Base-by-base conservation (phyloP, 2,888 invertebrate species). In the Phortica magna region DNA sequence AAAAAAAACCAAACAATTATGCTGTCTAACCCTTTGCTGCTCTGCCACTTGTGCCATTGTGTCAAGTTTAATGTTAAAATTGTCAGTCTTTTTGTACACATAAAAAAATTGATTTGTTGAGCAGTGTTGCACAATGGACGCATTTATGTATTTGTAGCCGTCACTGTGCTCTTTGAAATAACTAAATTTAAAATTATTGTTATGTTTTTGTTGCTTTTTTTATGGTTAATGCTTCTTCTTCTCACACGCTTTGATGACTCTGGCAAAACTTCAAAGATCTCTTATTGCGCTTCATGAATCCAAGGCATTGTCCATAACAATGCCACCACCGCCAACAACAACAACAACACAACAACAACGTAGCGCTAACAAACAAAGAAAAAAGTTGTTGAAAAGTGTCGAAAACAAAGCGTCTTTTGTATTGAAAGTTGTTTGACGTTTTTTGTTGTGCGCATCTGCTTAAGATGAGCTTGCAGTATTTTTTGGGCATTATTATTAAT, bases 31-130 rank as follows among this genome's bases (percentile, higher is more conserved):
- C 31, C 31, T 31, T 31, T 31, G 1, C 31, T 31, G n/a, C n/a
- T n/a, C n/a, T n/a, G n/a, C n/a, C n/a, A n/a, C n/a, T 1, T 31
- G 31, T 4, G 31, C 31, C 31, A 31, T 31, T 31, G 31, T 31
- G 31, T 31, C 31, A 31, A 31, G 31, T 31, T 31, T 31, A 31
- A 31, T 31, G 31, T 31, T 31, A 31, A 31, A 31, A 31, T 31
- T 31, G 31, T 31, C 31, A 31, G 31, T 4, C 31, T 31, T 31
- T 4, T 31, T 31, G 31, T 4, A 31, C 2, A 31, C 31, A 31
- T 31, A 31, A 31, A 31, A 83, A 80, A 83, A 82, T 83, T 79
- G 83, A 83, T 83, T 82, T 82, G 81, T 80, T 83, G 77, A 82
- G 83, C 80, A 82, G 79, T 75, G 77, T 80, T 83, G 77, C 83